Evolutionary conservation across 2,797 vertebrate genomes (phyloP), one percentile per base, ranked within the genome.

Genomic region (Onychomys torridus): DNA sequence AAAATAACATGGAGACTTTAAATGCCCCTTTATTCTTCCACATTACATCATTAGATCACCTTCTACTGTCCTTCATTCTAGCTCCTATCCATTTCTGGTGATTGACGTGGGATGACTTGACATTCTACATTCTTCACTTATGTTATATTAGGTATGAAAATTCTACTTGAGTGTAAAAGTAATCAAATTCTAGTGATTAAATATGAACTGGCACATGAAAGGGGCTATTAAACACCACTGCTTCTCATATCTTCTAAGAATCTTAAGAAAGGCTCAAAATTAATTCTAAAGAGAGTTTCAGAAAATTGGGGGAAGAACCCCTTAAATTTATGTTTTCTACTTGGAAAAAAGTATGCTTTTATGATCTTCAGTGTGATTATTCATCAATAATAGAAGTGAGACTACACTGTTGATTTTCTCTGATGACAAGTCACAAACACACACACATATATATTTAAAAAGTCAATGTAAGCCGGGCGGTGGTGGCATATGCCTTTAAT

Each of bases 111-210:
- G 89, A 96, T 98, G 97, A 97, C 67, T 57, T 96, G 97, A 98
- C 97, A 97, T 52, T 89, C 91, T 91, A 77, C 79, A 81, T 0
- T 49, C 87, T 94, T 98, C 97, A 69, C 87, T 98, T 97, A 98
- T 40, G 87, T 98, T 93, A 78, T 37, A 43, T 96, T 97, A 97
- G 98, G 97, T 94, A 89, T 67, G 81, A 93, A 97, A 79, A 90
- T 92, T 95, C 93, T 98, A 96, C 97, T 96, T 94, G 94, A 97
- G 97, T 98, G 96, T 81, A 79, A 96, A 97, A 97, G 14, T 14
- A 98, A 98, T 97, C 82, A 94, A 98, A 96, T 83, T 59, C 88
- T 89, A 93, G 5, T 12, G 55, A 61, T 88, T 98, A 98, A 97
- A 96, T 59, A 65, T 0, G 91, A 97, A 97, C 75, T 93, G 96